phyloP scores from a whole-genome alignment of 2,888 invertebrate genomes.

The Argyra leucocephala region DNA sequence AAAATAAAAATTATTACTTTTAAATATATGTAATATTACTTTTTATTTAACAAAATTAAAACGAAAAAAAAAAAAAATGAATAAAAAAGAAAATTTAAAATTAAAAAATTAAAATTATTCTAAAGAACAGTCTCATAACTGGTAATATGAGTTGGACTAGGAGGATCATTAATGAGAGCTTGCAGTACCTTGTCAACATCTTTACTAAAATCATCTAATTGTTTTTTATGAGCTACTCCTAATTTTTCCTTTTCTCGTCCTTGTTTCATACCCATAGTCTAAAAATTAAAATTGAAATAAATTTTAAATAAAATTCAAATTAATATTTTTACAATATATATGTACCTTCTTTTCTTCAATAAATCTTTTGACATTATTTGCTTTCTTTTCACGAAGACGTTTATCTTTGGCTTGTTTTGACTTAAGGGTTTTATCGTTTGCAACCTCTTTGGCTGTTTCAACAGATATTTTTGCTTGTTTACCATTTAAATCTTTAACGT shows the following conservation, averaged over 20 bases:
- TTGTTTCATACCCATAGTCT: conserved; percentile 63
- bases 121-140: conserved; percentile 42
- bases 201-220: conserved; percentile 77
- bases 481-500: conserved; percentile 89
- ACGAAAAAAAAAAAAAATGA: conserved; percentile 12
- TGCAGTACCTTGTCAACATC: conserved; percentile 70
- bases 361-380: conserved; percentile 95
- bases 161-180: conserved; percentile 31
- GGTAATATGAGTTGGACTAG: conserved; percentile 20
- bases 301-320: too few species aligned
- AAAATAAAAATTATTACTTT: conserved; percentile 8
- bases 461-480: conserved; percentile 93
- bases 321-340: too few species aligned
- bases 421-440: conserved; percentile 90
- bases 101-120: background rate
- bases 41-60: background rate
- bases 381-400: conserved; percentile 85
- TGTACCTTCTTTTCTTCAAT: conserved; percentile 81
- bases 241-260: conserved; percentile 85
- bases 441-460: conserved; percentile 91
- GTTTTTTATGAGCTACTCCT: conserved; percentile 83
- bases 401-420: conserved; percentile 96
- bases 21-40: too few species aligned
- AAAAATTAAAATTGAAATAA: background rate
- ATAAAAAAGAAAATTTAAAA: conserved; percentile 2